These are phyloP conservation scores for Pentalonia nigronervosa DNA, from an alignment of 1,140 invertebrate species.

Conservation along the genomic window DNA sequence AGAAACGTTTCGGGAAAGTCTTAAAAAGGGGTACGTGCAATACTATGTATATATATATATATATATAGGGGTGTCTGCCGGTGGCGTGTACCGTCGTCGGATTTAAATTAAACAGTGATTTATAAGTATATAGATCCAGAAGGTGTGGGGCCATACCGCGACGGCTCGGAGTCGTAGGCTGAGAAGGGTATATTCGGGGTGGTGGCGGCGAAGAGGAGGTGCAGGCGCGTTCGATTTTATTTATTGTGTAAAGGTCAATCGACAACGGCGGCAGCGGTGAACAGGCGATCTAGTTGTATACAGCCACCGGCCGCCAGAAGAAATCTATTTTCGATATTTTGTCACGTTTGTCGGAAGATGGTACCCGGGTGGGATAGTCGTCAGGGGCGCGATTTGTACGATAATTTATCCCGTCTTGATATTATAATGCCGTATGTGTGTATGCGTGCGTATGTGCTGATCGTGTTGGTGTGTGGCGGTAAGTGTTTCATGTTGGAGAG, in stretches of 20 bases:
- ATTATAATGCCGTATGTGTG: not conserved
- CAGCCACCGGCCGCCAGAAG: too few relatives aligned
- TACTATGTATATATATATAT: not conserved
- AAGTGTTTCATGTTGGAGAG: not conserved
- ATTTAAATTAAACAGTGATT: conserved; percentile 57
- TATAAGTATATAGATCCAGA: conserved; percentile 31
- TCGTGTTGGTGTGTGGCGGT: too few relatives aligned
- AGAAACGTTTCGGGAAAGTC: not conserved
- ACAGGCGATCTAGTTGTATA: not conserved
- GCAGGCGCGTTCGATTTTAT: conserved; percentile 32
- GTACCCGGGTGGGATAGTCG: not conserved
- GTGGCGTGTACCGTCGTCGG: conserved; percentile 17
- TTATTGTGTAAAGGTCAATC: conserved; percentile 50
- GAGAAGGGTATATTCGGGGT: not conserved
- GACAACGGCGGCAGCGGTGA: not conserved
- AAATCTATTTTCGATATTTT: conserved; percentile 29
- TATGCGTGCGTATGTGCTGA: not conserved
- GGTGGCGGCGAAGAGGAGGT: not conserved
- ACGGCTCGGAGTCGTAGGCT: not conserved
- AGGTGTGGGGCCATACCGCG: not conserved
- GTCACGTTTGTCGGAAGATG: not conserved
- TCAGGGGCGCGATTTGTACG: not conserved
- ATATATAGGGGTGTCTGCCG: not conserved
- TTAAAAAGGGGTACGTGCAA: conserved; percentile 1
- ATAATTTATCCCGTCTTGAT: not conserved